Evolutionary conservation across 37 sponge, comb jelly and placozoan species (phyloP), one percentile per base, ranked within the genome.

Genomic region (Agelas oroides): DNA sequence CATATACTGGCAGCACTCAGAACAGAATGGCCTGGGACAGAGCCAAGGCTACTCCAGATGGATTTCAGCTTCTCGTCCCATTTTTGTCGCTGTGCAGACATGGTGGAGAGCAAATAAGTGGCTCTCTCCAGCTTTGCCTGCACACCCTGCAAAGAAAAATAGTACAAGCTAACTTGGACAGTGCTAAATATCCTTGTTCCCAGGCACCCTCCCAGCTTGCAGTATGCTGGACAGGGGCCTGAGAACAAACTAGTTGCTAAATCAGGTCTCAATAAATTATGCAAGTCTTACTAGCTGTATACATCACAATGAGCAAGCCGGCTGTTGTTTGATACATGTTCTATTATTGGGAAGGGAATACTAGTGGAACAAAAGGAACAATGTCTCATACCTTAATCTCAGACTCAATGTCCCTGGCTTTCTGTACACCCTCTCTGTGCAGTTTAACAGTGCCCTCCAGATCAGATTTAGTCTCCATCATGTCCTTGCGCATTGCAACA

Each of bases 381-480:
- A n/a, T n/a, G n/a, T n/a, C n/a, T n/a, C 63, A 28, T 68, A 89
- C 91, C 53, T 72, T 56, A 1, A 83, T 82, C 0, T 89, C 73
- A 20, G 28, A 31, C 53, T 94, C 94, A 59, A 84, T 20, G 53
- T 24, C 54, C 20, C 78, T 77, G 21, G 56, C 60, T 46, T 79
- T 82, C 65, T 87, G 66, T 23, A 90, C 62, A 38, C 77, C 65
- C 39, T 78, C 80, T 60, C 65, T 86, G 78, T 89, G 94, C 21
- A 46, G 53, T 33, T 84, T 71, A 16, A 86, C 59, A 36, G 80
- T 86, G 41, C 59, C 73, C 52, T 94, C 90, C n/a, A 94, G 40
- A 23, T 69, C 79, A 1, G 20, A 70, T 60, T 86, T 94, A 1
- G 91, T 90, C 36, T 82, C 84, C 59, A 82, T 58, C 94, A 94